Conservation (phyloP, 2,113 vertebrate species). For the Cyphomyrus discorhynchus region DNA sequence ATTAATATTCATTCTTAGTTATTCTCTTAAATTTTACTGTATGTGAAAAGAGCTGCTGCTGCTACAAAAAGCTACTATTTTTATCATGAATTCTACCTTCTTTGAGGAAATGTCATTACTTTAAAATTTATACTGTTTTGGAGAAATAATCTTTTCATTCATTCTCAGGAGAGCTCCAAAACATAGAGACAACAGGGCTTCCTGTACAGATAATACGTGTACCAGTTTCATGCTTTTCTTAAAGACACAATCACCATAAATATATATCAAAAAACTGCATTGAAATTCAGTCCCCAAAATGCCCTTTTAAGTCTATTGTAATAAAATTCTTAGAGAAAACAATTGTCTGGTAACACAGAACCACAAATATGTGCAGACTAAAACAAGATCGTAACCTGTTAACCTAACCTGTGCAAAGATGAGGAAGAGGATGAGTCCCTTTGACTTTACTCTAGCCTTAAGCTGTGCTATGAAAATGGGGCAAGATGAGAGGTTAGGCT, state of each 20-base stretch:
- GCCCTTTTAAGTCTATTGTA: not conserved
- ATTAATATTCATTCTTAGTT: not conserved
- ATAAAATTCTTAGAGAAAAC: not conserved
- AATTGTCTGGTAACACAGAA: not conserved
- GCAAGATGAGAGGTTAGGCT: conserved; percentile 14
- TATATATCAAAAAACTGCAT: not conserved
- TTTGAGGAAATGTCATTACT: not conserved
- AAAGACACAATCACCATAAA: not conserved
- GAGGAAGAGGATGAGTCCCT: not conserved
- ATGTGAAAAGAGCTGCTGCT: not conserved
- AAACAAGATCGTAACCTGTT: conserved; percentile 2
- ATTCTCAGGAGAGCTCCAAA: conserved; percentile 5
- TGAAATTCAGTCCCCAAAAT: not conserved
- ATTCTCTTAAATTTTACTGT: not conserved
- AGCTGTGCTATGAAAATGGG: conserved; percentile 1
- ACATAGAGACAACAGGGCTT: not conserved
- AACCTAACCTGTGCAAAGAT: not conserved
- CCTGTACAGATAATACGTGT: not conserved
- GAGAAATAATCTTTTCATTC: not conserved
- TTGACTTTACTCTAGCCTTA: not conserved
- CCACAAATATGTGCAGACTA: not conserved
- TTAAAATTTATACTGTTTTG: not conserved
- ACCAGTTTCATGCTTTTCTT: not conserved
- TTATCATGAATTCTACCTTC: conserved; percentile 8
- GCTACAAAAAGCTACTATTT: conserved; percentile 22